Base-by-base conservation (phyloP, 1,140 invertebrate species). In the Vanessa atalanta region DNA sequence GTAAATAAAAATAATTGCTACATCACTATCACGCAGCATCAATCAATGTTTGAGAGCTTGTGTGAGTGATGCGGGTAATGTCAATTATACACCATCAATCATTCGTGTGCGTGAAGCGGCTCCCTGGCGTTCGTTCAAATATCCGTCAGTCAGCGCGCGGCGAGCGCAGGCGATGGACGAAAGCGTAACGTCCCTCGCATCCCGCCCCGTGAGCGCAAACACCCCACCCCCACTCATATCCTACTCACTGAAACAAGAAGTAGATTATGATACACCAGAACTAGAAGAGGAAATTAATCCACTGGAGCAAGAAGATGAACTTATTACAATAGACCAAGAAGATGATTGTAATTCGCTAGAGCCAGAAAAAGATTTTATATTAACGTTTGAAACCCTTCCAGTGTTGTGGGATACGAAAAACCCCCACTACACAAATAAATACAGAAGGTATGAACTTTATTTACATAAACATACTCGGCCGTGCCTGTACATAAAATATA, bases 381-480 rank as follows among this genome's bases (percentile, higher is more conserved):
- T 64, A 26, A 64, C 47, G 15, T 77, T 70, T 11, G 50, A 74
- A 57, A 53, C 72, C 0, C 63, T 77, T 5, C 64, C 67, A 37
- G 47, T 66, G 8, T 61, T 77, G 31, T 77, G 76, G 76, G 65
- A 77, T 57, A 65, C 47, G 2, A 66, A 63, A n/a, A 65, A 77
- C 11, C n/a, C 43, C 8, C 53, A 65, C 26, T 74, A 77, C 23
- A 63, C 67, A 7, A 77, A 77, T 51, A 74, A 66, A 63, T 64
- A 55, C 23, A 70, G 57, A 50, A 70, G 76, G 64, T 72, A 55
- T n/a, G 31, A 14, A 15, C 63, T 68, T 57, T 47, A 70, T 48
- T 48, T 48, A 20, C 23, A 23, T 55, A 20, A 51, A n/a, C 48
- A 6, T 1, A 14, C 48, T 15, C 13, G 6, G 48, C n/a, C 13